Conservation (phyloP, 2,888 invertebrate species). For the Brenthis hecate region DNA sequence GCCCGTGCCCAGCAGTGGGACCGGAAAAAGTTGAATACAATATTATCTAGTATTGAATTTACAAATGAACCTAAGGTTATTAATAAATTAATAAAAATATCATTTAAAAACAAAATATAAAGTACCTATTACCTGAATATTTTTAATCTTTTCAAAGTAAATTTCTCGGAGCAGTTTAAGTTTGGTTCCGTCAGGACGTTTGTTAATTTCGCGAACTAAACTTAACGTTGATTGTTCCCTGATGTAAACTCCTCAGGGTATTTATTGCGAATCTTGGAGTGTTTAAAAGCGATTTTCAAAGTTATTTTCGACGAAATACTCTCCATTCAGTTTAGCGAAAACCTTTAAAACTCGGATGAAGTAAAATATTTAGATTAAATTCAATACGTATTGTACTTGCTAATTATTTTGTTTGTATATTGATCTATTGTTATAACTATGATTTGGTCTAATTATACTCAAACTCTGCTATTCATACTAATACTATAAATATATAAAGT, state of each 20-base stretch:
- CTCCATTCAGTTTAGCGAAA: constrained; percentile 1
- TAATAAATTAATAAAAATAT: too few species aligned
- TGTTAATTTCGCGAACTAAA: constrained; percentile 62
- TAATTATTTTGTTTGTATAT: background rate
- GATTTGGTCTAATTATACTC: too few species aligned
- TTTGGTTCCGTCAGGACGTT: constrained; percentile 40
- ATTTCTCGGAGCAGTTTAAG: background rate
- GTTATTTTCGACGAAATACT: constrained; percentile 1
- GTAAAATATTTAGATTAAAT: constrained; percentile 1
- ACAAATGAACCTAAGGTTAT: too few species aligned
- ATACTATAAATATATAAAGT: too few species aligned
- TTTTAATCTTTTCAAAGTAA: constrained; percentile 1
- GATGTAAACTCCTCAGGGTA: constrained; percentile 50
- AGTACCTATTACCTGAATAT: too few species aligned
- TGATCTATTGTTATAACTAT: background rate
- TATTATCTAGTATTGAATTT: too few species aligned
- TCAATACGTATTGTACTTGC: background rate
- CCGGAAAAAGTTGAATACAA: too few species aligned
- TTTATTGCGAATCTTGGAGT: constrained; percentile 42
- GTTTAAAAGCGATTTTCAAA: constrained; percentile 23
- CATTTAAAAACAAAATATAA: too few species aligned
- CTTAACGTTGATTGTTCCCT: constrained; percentile 58
- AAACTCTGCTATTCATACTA: too few species aligned
- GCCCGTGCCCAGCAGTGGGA: too few species aligned
- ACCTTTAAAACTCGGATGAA: background rate